Conservation (phyloP, 2,113 vertebrate species). For the Manacus vitellinus region DNA sequence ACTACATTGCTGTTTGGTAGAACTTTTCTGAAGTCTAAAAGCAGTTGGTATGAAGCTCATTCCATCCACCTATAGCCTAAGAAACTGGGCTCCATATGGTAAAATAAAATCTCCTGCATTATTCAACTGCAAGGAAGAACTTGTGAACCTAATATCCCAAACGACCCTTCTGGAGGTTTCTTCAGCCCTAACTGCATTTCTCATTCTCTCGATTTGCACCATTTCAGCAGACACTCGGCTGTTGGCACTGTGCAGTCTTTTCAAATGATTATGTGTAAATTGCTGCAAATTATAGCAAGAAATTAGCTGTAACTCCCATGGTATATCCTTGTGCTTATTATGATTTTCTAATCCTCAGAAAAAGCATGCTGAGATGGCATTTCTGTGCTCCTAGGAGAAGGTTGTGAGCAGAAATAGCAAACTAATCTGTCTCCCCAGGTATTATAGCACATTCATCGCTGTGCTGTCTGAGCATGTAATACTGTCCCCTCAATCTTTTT, state of each 20-base stretch:
- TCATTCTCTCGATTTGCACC: not conserved
- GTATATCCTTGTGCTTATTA: constrained; percentile 35
- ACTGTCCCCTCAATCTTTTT: constrained; percentile 3
- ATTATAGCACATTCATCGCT: not conserved
- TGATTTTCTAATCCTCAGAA: constrained; percentile 31
- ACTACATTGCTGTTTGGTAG: not conserved
- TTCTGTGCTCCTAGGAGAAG: constrained; percentile 38
- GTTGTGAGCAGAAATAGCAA: constrained; percentile 47
- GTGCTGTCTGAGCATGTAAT: constrained; percentile 27
- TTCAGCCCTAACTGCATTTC: not conserved
- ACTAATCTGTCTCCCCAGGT: constrained; percentile 56
- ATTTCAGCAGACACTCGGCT: not conserved
- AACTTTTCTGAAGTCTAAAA: not conserved
- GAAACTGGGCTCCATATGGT: not conserved
- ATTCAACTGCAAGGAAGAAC: not conserved
- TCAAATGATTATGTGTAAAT: constrained; percentile 53
- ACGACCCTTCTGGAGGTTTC: not conserved
- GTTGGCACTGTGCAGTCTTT: constrained; percentile 5
- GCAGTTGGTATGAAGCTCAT: not conserved
- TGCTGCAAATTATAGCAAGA: constrained; percentile 47
- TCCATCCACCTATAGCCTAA: not conserved
- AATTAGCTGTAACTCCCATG: constrained; percentile 47
- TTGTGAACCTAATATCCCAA: not conserved
- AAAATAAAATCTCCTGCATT: not conserved
- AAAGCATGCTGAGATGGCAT: constrained; percentile 41